phyloP scores from a whole-genome alignment of 2,113 vertebrate species.

The Arenaria interpres region DNA sequence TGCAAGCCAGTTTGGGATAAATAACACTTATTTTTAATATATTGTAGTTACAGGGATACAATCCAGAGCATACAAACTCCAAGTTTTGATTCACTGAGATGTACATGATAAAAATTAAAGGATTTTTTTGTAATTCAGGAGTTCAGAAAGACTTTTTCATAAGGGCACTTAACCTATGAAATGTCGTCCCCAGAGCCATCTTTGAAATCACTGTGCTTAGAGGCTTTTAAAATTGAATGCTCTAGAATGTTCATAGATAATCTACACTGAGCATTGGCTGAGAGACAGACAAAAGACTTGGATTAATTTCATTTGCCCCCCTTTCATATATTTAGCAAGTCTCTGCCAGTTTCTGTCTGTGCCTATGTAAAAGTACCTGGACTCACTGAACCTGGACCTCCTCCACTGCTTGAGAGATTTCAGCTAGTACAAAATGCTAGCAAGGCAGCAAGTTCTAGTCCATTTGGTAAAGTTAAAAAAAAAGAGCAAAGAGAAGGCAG shows the following conservation, averaged over 20 bases:
- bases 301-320: neutral
- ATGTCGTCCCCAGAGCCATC: neutral
- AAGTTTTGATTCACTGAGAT: neutral
- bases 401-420: neutral
- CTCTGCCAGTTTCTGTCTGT: neutral
- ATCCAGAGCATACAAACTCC: neutral
- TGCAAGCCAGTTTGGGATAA: neutral
- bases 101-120: neutral
- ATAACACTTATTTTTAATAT: conserved; percentile 32
- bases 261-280: neutral
- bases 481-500: neutral
- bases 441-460: neutral
- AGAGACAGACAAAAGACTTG: neutral
- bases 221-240: neutral
- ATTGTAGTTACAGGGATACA: neutral
- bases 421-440: neutral
- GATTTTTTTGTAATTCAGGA: neutral
- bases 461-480: fast-evolving
- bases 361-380: neutral
- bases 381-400: neutral
- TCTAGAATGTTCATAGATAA: neutral
- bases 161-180: neutral
- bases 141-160: neutral
- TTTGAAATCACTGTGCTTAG: neutral
- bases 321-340: neutral